These are phyloP conservation scores for Marmota flaviventris DNA, from an alignment of 2,113 vertebrate genomes.

Conservation along the genomic window DNA sequence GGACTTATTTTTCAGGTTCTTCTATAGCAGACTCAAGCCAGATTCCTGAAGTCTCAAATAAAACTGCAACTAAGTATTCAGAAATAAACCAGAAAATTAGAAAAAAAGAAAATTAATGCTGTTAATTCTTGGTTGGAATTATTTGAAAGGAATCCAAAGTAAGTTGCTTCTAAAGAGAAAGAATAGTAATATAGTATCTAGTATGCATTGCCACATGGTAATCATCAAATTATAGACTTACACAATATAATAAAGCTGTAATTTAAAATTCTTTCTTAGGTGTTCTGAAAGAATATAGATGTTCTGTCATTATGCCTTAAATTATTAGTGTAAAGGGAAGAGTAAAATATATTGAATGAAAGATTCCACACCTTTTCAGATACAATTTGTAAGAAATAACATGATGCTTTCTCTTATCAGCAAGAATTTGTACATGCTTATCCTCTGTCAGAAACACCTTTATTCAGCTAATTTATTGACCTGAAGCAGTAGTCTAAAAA, in stretches of 20 bases:
- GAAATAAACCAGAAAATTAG: conserved; percentile 36
- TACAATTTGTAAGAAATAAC: conserved; percentile 7
- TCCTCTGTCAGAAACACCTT: background rate
- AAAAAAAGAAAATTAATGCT: conserved; percentile 31
- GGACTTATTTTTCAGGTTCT: conserved; percentile 54
- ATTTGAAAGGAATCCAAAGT: conserved; percentile 15
- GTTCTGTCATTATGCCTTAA: conserved; percentile 27
- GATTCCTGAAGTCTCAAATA: conserved; percentile 38
- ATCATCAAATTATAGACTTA: conserved; percentile 20
- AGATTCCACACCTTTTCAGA: conserved; percentile 32
- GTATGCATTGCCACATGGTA: conserved; percentile 4
- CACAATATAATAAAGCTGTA: background rate
- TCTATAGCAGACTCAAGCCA: background rate
- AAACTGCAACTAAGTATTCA: background rate
- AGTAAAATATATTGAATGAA: conserved; percentile 17
- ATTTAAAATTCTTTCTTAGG: conserved; percentile 50
- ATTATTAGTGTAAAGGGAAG: conserved; percentile 17
- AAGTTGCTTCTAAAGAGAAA: conserved; percentile 59
- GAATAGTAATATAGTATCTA: background rate
- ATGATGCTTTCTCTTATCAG: conserved; percentile 21
- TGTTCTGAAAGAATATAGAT: background rate
- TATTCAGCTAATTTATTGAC: conserved; percentile 10
- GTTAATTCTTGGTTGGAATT: conserved; percentile 38
- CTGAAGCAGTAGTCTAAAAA: conserved; percentile 7
- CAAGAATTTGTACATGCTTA: background rate